Evolutionary conservation across 2,113 vertebrate genomes (phyloP), one percentile per base, ranked within the genome.

Genomic region (Rissa tridactyla): DNA sequence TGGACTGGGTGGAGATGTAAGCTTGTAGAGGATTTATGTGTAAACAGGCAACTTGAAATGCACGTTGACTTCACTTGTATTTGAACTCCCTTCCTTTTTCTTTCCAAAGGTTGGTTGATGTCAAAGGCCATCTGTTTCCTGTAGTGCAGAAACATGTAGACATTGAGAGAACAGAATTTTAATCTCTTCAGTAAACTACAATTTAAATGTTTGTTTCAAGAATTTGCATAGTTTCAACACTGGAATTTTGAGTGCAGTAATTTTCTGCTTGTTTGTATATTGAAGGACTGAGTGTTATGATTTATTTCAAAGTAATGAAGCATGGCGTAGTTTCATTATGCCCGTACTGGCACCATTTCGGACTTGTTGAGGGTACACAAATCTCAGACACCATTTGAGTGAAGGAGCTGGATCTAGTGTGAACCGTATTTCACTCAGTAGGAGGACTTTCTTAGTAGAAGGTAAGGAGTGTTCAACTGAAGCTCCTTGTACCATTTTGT

Each of bases 51-150:
- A 83, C 23, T 27, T 95, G 66, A 91, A 86, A 65, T 70, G 54
- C 5, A 8, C n/a, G 4, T 58, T 69, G 44, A 91, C 68, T 70
- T 42, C 64, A 36, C 49, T 95, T 58, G 34, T 52, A 23, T 90
- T 96, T 93, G 70, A 95, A 93, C 55, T 92, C 66, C 27, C 38
- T 97, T 95, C 84, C 93, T 84, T 88, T 91, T 93, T 91, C 42
- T 80, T 92, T 60, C n/a, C n/a, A 55, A 32, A 92, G 61, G 47
- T 29, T 91, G 22, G 20, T 25, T 85, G 65, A 60, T 97, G 85
- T 94, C 84, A 95, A 86, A 90, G 87, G 90, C 89, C 96, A 93
- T 96, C 94, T 97, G 92, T 95, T 97, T 97, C 95, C 96, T 97
- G 92, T 80, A 72, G 30, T 18, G 22, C 44, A 94, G 88, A 89